Base-by-base conservation (phyloP, 1,140 invertebrate genomes). In the Penaeus vannamei region DNA sequence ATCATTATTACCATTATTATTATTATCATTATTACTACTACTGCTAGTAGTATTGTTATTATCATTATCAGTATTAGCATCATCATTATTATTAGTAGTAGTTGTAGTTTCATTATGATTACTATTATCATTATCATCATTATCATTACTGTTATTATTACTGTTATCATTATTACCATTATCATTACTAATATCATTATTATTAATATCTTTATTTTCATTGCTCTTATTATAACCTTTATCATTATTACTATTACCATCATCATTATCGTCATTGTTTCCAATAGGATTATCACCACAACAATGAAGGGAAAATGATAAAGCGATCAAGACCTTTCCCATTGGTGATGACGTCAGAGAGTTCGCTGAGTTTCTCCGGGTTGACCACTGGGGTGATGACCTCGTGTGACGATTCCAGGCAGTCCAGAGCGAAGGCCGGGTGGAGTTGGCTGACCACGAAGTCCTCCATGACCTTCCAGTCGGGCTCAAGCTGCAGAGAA, bases 401-500 rank as follows among this genome's bases (percentile, higher is more conserved):
- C 1, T 36, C 42, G n/a, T 95, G 94, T 14, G 94, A 94, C 1
- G 93, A 92, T 10, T 92, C 92, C 36, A 94, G 90, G 53, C 93
- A 91, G 91, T 95, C 94, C 85, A 93, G 90, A 32, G 92, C 92
- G 62, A 95, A 92, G 5, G 93, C 94, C 61, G 91, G 86, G 23
- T 94, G 93, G 12, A 94, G 77, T 32, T 93, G 93, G 29, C 92
- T 91, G 0, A 93, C 86, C 12, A 94, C 91, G 91, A 94, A 94
- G 84, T 93, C 93, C 19, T 91, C 90, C 32, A 59, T 12, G 0
- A 26, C 23, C n/a, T 42, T 81, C 79, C 79, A 81, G 42, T 26
- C 42, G 2, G 79, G 92, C 96, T 96, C 2, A 97, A 93, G 32
- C 95, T 93, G 5, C 53, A 53, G 53, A 17, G 53, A 12, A 12